phyloP scores from a whole-genome alignment of 2,113 vertebrate genomes.

The Pogonocichla stellata region DNA sequence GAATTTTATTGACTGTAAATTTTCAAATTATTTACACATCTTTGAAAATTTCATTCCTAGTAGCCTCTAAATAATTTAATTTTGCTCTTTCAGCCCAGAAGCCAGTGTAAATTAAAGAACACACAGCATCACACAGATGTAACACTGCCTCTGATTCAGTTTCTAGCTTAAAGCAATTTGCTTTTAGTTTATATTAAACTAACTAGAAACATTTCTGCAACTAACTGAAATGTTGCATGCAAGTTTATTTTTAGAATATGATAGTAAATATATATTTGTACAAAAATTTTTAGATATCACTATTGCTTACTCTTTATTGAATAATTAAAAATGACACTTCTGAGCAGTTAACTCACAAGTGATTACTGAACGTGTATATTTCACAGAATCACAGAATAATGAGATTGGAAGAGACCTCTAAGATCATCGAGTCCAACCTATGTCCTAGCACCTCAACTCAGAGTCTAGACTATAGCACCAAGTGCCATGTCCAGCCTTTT shows the following conservation, averaged over 20 bases:
- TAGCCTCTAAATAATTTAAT: background rate
- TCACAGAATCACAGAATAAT: no score
- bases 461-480: no score
- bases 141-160: background rate
- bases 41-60: background rate
- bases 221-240: background rate
- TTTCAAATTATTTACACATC: background rate
- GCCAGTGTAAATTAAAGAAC: background rate
- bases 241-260: background rate
- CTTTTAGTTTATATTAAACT: background rate
- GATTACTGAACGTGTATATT: background rate
- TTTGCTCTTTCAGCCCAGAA: background rate
- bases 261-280: background rate
- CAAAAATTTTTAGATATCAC: background rate
- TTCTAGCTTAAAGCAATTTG: background rate
- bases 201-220: background rate
- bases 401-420: no score
- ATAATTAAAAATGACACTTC: background rate
- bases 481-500: no score
- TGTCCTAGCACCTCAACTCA: no score
- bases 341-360: background rate
- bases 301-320: background rate
- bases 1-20: background rate
- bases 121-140: background rate
- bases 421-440: no score